phyloP scores from a whole-genome alignment of 2,888 invertebrate species.

The Pherbina coryleti region DNA sequence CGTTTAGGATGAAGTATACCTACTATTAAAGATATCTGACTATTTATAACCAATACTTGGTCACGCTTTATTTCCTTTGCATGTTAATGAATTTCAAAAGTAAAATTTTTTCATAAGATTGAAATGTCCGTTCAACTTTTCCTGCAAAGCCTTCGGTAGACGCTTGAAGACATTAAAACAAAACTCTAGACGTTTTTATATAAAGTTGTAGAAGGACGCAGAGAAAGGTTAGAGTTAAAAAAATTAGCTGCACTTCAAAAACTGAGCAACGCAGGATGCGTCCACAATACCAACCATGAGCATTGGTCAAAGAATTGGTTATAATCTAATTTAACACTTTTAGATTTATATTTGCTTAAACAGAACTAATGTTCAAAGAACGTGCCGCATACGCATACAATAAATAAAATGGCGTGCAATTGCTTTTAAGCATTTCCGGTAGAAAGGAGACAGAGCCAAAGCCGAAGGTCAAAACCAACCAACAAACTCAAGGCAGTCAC shows the following conservation, averaged over 20 bases:
- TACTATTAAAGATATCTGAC: too few species aligned
- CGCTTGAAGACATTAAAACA: background rate
- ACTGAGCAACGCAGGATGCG: background rate
- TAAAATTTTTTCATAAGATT: too few species aligned
- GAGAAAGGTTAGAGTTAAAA: background rate
- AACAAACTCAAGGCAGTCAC: background rate
- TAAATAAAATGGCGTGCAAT: background rate
- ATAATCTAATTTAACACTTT: constrained; percentile 19
- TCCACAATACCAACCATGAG: background rate
- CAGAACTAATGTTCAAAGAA: constrained; percentile 6
- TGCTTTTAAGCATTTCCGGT: background rate
- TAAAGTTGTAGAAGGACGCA: background rate
- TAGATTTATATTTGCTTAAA: constrained; percentile 18
- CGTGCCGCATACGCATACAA: constrained; percentile 11
- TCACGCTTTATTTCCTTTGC: too few species aligned
- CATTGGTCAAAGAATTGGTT: background rate
- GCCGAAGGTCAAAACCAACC: too few species aligned
- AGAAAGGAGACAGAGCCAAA: too few species aligned
- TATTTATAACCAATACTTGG: too few species aligned
- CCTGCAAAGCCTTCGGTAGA: background rate
- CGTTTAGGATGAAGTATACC: too few species aligned
- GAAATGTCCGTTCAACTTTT: too few species aligned
- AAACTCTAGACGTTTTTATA: too few species aligned
- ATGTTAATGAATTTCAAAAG: too few species aligned
- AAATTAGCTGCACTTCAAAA: background rate